Evolutionary conservation across 2,113 vertebrate genomes (phyloP).

Genomic region (Dipodomys spectabilis): DNA sequence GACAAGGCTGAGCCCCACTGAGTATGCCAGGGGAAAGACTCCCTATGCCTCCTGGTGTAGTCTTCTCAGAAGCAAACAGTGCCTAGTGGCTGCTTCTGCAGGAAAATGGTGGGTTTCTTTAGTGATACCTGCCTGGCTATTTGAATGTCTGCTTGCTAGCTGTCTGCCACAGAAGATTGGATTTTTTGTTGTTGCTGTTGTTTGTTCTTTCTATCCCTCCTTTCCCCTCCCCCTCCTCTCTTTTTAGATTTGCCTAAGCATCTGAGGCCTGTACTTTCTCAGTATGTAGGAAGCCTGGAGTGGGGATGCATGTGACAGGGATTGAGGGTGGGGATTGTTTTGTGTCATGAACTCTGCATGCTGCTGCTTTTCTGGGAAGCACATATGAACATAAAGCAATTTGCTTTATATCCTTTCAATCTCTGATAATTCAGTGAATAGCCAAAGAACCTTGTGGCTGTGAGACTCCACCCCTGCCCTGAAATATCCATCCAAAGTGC

Average conservation of each 20-base stretch:
- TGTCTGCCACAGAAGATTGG: slow-evolving; percentile 28
- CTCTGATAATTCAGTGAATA: background rate
- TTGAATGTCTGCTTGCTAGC: background rate
- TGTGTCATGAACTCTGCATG: background rate
- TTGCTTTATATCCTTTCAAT: background rate
- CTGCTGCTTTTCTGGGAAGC: slow-evolving; percentile 35
- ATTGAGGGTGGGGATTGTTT: slow-evolving; percentile 17
- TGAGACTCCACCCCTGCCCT: background rate
- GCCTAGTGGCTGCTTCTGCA: background rate
- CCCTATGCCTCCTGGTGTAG: background rate
- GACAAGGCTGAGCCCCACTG: background rate
- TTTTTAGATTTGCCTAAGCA: background rate
- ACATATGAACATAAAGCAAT: background rate
- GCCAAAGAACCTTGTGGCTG: background rate
- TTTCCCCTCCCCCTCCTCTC: background rate
- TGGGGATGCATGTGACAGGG: background rate
- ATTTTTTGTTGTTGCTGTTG: background rate
- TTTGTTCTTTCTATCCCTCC: background rate
- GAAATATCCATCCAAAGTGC: background rate
- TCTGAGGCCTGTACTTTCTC: background rate
- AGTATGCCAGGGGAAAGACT: background rate
- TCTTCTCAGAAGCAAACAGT: background rate
- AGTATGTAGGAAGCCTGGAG: background rate
- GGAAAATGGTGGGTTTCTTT: background rate
- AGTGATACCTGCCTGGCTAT: background rate